These are phyloP conservation scores for Pachydiplax longipennis DNA, from an alignment of 2,888 invertebrate genomes.

Conservation along the genomic window DNA sequence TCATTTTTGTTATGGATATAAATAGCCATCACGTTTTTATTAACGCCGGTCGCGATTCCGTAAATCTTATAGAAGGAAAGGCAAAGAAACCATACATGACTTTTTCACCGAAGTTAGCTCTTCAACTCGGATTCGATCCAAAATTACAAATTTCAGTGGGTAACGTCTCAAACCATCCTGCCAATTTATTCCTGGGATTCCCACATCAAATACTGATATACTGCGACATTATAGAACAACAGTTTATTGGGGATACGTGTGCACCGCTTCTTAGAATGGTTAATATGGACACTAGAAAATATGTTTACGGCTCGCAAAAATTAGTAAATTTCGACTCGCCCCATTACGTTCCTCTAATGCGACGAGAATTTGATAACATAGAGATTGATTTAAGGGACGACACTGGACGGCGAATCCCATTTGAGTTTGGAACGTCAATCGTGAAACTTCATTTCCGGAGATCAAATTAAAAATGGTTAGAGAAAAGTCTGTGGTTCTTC, in stretches of 20 bases:
- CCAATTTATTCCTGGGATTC: too few relatives aligned
- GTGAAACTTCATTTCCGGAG: too few relatives aligned
- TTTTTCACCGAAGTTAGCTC: neutral
- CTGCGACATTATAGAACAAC: too few relatives aligned
- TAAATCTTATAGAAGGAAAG: neutral
- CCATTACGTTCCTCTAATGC: slow-evolving; percentile 51
- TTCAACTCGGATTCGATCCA: slow-evolving; percentile 21
- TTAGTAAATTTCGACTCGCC: slow-evolving; percentile 47
- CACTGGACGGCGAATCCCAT: neutral
- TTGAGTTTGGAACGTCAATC: neutral
- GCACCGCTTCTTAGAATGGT: slow-evolving; percentile 53
- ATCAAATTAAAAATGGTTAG: neutral
- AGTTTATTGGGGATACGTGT: too few relatives aligned
- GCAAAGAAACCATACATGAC: too few relatives aligned
- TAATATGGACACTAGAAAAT: slow-evolving; percentile 49
- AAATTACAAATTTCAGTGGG: too few relatives aligned
- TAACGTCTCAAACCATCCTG: too few relatives aligned
- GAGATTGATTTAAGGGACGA: slow-evolving; percentile 9
- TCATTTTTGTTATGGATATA: neutral
- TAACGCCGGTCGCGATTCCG: too few relatives aligned
- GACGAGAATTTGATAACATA: too few relatives aligned
- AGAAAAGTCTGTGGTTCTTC: neutral
- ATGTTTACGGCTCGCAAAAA: slow-evolving; percentile 48
- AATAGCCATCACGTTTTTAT: too few relatives aligned
- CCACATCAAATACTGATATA: too few relatives aligned